Base-by-base conservation (phyloP, 2,888 invertebrate species). In the Campoplex nolae region DNA sequence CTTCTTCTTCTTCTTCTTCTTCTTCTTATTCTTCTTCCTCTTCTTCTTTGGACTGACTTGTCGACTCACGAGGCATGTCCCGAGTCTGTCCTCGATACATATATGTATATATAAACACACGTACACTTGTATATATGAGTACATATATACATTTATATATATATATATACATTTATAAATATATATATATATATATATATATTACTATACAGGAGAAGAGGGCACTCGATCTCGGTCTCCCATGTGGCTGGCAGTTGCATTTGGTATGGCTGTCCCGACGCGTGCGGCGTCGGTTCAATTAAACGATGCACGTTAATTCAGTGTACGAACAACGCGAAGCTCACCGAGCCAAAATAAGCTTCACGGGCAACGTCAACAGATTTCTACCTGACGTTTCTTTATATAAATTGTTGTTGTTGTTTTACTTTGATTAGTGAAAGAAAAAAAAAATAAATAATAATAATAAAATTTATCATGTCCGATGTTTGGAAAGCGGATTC, bases 241-340 rank as follows among this genome's bases (percentile, higher is more conserved):
- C 93, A 93, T 93, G 92, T 92, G 93, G 91, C 90, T 88, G 92
- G 91, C 92, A 93, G 93, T 92, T 91, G 91, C 89, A 90, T 83
- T 88, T 87, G 83, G 89, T 86, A 87, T 90, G 90, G 89, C 89
- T 86, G 87, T 87, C 90, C 89, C 88, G 89, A 88, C 88, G 89
- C 89, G 90, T 88, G 85, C 87, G 88, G 88, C 89, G 88, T 89
- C 90, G 88, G 87, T 88, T 90, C 92, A 92, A 92, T 93, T 92
- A 88, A 90, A 90, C 89, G 87, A 88, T 91, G 91, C 84, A 87
- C 75, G 88, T 79, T 88, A 88, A 83, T 86, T 86, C 79, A 88
- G 83, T 71, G 83, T 73, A 42, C 76, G 85, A 75, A 83, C 80
- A 76, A 80, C 81, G 84, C 80, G 75, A 78, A 70, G 78, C 74